Base-by-base conservation (phyloP, 2,888 invertebrate genomes). In the Troides aeacus region DNA sequence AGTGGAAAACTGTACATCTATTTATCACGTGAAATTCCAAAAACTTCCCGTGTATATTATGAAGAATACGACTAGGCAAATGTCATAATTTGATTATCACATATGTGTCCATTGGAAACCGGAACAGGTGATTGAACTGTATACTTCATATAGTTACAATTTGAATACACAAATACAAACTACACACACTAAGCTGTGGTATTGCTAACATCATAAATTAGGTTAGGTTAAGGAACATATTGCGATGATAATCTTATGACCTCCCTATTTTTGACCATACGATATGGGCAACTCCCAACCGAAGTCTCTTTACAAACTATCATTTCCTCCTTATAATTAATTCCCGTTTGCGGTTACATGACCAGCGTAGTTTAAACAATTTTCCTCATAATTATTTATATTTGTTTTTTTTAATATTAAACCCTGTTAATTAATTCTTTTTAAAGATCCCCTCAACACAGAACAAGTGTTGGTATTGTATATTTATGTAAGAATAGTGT, bases 21-120 rank as follows among this genome's bases (percentile, higher is more conserved):
- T 18, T 50, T 57, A 10, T 21, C 57, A 21, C 21, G 21, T n/a
- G 57, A 57, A 57, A n/a, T 57, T 15, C 5, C n/a, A 18, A 57
- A 8, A 57, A 17, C 18, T 15, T 53, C 17, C n/a, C n/a, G 18
- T 21, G 21, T 18, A 57, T 57, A 10, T 21, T 21, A 57, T 21
- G 57, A 30, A 21, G 21, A 61, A n/a, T 30, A 61, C 39, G 39
- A 61, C 21, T 6, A 60, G 39, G n/a, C 53, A 61, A 53, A 21
- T 53, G 53, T 53, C 53, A 53, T 61, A 66, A 66, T 66, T 66
- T 17, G 60, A 66, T 66, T 66, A 66, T 61, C 61, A 53, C 53
- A 15, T 30, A 10, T 21, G 21, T 46, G 36, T 50, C 18, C 46
- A 50, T 50, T 66, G 46, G 50, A 30, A 46, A 53, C 50, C 30